phyloP scores from a whole-genome alignment of 2,888 invertebrate genomes.

The Laothoe populi region DNA sequence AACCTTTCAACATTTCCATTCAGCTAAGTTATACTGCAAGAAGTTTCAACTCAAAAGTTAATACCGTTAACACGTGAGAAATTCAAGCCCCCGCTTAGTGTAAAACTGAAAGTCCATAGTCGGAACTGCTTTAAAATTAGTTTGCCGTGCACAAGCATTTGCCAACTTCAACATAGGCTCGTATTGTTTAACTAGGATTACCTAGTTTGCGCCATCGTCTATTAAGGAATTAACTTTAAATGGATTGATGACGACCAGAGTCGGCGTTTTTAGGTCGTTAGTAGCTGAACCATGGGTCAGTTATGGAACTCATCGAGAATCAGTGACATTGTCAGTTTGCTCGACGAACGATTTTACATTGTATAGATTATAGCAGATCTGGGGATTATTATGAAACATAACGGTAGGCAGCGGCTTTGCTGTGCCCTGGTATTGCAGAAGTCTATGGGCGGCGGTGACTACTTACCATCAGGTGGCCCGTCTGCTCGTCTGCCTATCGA shows the following conservation, averaged over 20 bases:
- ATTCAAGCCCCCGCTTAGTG: background rate
- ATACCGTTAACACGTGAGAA: slow-evolving; percentile 4
- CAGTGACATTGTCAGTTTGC: no score
- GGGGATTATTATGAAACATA: no score
- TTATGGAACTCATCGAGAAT: no score
- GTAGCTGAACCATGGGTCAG: no score
- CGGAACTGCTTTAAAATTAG: background rate
- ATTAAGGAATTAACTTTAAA: background rate
- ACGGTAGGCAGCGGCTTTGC: no score
- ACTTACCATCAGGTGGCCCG: no score
- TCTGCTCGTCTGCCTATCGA: no score
- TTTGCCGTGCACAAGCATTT: background rate
- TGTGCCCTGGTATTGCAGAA: no score
- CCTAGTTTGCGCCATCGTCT: background rate
- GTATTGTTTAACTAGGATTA: background rate
- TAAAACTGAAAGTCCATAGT: background rate
- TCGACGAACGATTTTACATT: no score
- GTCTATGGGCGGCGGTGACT: no score
- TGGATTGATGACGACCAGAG: background rate
- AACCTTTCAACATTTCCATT: background rate
- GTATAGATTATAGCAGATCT: no score
- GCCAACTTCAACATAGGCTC: background rate
- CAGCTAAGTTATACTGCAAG: background rate
- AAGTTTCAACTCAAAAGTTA: background rate
- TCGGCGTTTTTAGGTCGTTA: no score